Evolutionary conservation across 2,888 invertebrate species (phyloP).

Genomic region (Lampropteryx suffumata): DNA sequence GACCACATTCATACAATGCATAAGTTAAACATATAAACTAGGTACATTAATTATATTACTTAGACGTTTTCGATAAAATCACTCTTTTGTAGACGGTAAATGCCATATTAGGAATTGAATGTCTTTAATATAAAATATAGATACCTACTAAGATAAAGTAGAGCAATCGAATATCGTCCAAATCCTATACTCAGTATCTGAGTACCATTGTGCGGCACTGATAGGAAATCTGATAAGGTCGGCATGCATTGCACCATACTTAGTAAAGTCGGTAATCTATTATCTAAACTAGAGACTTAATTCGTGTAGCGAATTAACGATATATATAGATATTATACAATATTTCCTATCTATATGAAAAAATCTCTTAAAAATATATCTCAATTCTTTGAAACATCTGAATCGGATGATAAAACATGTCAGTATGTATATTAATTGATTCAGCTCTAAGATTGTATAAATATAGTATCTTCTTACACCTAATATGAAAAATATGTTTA

Average conservation of each 20-base stretch:
- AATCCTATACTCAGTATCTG: slow-evolving; percentile 36
- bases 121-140: slow-evolving; percentile 54
- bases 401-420: slow-evolving; percentile 52
- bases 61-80: slow-evolving; percentile 71
- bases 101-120: slow-evolving; percentile 80
- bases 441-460: slow-evolving; percentile 60
- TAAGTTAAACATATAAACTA: slow-evolving; percentile 67
- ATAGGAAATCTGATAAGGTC: slow-evolving; percentile 52
- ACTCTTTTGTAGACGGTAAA: slow-evolving; percentile 77
- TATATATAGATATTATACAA: slow-evolving; percentile 64
- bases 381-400: slow-evolving; percentile 64
- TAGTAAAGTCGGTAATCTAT: slow-evolving; percentile 48
- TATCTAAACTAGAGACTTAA: slow-evolving; percentile 61
- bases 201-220: slow-evolving; percentile 32
- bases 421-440: slow-evolving; percentile 64
- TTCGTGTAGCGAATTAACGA: slow-evolving; percentile 53
- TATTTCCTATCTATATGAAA: slow-evolving; percentile 72
- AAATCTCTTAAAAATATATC: slow-evolving; percentile 81
- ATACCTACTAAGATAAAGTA: slow-evolving; percentile 41
- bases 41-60: slow-evolving; percentile 59
- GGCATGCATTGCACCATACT: slow-evolving; percentile 51
- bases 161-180: slow-evolving; percentile 15
- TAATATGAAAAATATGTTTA: slow-evolving; percentile 77
- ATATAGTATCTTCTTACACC: slow-evolving; percentile 64
- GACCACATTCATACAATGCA: slow-evolving; percentile 49